A percentile compares a stretch with the other conserved stretches of the same genome.
phyloP scores from a whole-genome alignment of 2,797 vertebrate species.

The Mormyrops attenuatus region DNA sequence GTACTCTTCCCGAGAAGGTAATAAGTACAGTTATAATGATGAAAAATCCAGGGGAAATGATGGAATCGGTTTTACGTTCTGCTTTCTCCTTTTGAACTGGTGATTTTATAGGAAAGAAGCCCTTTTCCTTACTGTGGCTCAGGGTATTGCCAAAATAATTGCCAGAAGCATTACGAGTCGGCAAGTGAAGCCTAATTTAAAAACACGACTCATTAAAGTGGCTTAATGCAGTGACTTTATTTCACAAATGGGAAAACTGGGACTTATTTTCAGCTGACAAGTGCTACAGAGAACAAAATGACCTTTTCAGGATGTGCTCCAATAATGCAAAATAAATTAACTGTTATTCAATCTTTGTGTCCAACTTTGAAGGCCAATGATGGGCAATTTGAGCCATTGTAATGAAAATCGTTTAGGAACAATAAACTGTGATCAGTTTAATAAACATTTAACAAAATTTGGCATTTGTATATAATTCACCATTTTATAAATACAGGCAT shows the following conservation, averaged over 20 bases:
- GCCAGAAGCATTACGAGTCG: background rate
- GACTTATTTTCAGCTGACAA: background rate
- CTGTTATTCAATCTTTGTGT: background rate
- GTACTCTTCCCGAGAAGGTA: background rate
- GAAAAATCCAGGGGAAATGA: background rate
- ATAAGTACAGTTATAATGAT: background rate
- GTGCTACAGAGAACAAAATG: background rate
- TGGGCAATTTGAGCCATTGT: background rate
- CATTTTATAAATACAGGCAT: slow-evolving; percentile 34
- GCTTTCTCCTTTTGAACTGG: background rate
- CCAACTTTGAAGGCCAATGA: background rate
- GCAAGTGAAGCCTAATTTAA: background rate
- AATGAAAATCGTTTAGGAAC: background rate
- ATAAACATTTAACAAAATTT: background rate
- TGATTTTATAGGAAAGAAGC: background rate
- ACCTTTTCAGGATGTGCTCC: background rate
- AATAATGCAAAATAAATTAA: background rate
- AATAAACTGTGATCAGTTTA: slow-evolving; percentile 1
- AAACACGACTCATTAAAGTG: background rate
- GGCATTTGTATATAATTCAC: slow-evolving; percentile 28
- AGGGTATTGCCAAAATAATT: background rate
- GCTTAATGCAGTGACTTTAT: slow-evolving; percentile 1
- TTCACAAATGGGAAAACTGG: background rate
- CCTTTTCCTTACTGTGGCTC: background rate
- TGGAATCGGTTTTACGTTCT: background rate